A percentile compares a stretch with the other conserved stretches of the same genome.
Evolutionary conservation across 1,140 invertebrate species (phyloP).

Genomic region (Ceratoteleas bidentatus): DNA sequence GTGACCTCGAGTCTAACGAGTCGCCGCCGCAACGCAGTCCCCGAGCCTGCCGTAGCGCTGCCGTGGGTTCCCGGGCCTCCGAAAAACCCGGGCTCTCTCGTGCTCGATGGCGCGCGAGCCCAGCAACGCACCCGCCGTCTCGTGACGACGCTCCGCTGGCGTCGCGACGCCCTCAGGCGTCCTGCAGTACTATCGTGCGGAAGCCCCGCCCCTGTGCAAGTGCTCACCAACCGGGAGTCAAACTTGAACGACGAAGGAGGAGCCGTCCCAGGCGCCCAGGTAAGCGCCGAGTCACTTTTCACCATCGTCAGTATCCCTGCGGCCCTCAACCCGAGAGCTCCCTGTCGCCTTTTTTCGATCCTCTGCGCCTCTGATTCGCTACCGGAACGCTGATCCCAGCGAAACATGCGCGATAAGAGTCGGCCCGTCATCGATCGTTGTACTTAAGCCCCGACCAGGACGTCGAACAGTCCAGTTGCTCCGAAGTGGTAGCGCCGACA

Average conservation of each 20-base stretch:
- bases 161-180: constrained; percentile 75
- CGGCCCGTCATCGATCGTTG: constrained; percentile 38
- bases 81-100: no score
- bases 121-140: no score
- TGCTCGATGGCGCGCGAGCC: no score
- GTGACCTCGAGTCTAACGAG: no score
- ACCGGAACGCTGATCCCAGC: constrained; percentile 39
- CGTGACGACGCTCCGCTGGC: constrained; percentile 58
- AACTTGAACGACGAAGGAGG: constrained; percentile 73
- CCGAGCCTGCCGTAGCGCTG: no score
- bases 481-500: neutral
- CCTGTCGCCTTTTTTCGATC: constrained; percentile 69
- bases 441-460: constrained; percentile 21
- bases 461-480: constrained; percentile 5
- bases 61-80: no score
- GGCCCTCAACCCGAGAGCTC: constrained; percentile 70
- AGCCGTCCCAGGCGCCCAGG: constrained; percentile 71
- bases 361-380: constrained; percentile 62
- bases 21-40: no score
- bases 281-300: constrained; percentile 62
- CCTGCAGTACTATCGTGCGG: constrained; percentile 57
- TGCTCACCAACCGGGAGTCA: constrained; percentile 76
- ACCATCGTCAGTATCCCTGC: constrained; percentile 71
- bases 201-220: constrained; percentile 78
- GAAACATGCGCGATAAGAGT: constrained; percentile 50